Evolutionary conservation across 2,888 invertebrate genomes (phyloP).

Genomic region (Microchrysa polita): DNA sequence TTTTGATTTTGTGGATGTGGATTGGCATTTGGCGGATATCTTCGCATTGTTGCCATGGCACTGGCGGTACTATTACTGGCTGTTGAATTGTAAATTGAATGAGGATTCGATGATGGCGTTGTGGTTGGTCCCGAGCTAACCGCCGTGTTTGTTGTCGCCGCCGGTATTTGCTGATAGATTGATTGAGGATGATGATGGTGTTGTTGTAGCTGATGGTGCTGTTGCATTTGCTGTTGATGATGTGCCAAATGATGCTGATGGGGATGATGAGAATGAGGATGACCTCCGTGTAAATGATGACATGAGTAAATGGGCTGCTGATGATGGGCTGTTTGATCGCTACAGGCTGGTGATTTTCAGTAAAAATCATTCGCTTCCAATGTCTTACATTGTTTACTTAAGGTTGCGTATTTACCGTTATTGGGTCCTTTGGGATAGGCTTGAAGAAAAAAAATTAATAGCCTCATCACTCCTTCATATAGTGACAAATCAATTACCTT

Average conservation of each 20-base stretch:
- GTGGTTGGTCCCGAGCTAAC: conserved; percentile 35
- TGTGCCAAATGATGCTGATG: conserved; percentile 69
- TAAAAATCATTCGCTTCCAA: conserved; percentile 93
- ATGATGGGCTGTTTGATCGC: conserved; percentile 57
- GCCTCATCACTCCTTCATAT: not conserved
- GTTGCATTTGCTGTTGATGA: conserved; percentile 66
- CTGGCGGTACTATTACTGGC: conserved; percentile 59
- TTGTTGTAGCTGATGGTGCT: conserved; percentile 65
- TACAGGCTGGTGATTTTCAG: conserved; percentile 79
- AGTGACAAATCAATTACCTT: conserved; percentile 58
- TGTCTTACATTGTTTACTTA: conserved; percentile 96
- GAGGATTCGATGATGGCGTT: conserved; percentile 18
- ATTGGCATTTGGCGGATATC: conserved; percentile 56
- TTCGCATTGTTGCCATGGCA: conserved; percentile 61
- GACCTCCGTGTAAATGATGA: conserved; percentile 64
- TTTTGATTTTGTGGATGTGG: conserved; percentile 23
- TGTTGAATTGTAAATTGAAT: conserved; percentile 55
- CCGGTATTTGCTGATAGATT: conserved; percentile 64
- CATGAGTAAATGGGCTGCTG: conserved; percentile 62
- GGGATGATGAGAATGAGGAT: conserved; percentile 61
- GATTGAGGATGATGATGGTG: conserved; percentile 60
- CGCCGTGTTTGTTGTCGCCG: conserved; percentile 53
- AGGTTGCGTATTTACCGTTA: conserved; percentile 92
- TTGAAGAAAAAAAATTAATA: not conserved
- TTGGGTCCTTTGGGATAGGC: conserved; percentile 68